These are phyloP conservation scores for Apogon talboti DNA, from an alignment of 2,797 vertebrate species.

Conservation along the genomic window DNA sequence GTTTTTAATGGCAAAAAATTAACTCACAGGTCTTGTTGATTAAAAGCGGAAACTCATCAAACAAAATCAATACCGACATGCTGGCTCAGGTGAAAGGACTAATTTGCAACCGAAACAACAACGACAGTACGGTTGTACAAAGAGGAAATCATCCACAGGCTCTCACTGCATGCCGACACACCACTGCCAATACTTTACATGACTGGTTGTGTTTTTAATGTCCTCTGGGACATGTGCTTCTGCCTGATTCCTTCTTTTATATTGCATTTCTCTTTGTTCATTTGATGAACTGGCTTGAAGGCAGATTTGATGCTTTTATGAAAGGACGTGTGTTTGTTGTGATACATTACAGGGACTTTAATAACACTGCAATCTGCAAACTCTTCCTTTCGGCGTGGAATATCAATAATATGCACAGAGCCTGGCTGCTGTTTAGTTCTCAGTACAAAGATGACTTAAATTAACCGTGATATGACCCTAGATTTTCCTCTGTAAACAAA, in stretches of 20 bases:
- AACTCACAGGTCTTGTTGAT: slow-evolving; percentile 31
- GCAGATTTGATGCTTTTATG: slow-evolving; percentile 14
- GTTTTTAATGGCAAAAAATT: background rate
- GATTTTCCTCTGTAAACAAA: too few relatives aligned
- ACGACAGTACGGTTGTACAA: slow-evolving; percentile 4
- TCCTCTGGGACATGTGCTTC: slow-evolving; percentile 4
- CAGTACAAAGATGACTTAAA: background rate
- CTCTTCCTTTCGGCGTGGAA: background rate
- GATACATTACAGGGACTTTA: slow-evolving; percentile 23
- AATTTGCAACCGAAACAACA: background rate
- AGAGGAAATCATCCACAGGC: slow-evolving; percentile 7
- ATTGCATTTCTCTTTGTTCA: slow-evolving; percentile 23
- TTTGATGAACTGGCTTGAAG: slow-evolving; percentile 38
- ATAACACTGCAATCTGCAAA: background rate
- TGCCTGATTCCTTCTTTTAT: slow-evolving; percentile 25
- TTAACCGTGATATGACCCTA: background rate
- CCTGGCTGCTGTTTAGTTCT: background rate
- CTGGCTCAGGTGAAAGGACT: slow-evolving; percentile 32
- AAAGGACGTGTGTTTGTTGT: slow-evolving; percentile 20
- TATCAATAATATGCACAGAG: background rate
- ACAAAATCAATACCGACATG: slow-evolving; percentile 8
- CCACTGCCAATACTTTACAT: slow-evolving; percentile 14
- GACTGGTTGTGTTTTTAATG: slow-evolving; percentile 15
- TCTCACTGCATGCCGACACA: slow-evolving; percentile 31
- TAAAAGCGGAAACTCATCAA: slow-evolving; percentile 36